Evolutionary conservation across 2,888 invertebrate genomes (phyloP), one percentile per base, ranked within the genome.

Genomic region (Dastarcus helophoroides): DNA sequence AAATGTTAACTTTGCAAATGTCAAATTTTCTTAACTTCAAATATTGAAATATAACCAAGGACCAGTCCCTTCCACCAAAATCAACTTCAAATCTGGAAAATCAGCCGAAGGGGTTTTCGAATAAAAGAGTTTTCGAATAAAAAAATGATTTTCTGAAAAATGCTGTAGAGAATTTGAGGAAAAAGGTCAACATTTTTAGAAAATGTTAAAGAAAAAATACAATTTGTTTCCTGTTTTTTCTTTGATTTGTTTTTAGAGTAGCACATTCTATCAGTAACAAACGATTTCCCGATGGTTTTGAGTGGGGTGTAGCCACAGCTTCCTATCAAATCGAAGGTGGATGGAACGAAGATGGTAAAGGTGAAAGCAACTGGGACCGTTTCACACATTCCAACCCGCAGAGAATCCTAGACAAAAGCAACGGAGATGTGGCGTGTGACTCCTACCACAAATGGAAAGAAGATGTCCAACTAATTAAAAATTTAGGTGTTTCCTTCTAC

Each of bases 351-450:
- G 32, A 32, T 26, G 33, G 37, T n/a, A 41, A 66, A 71, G 33
- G 38, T 15, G 26, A 22, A 16, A 38, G 24, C 25, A 22, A 33
- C 5, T 41, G 36, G 39, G 43, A 43, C 25, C n/a, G n/a, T n/a
- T n/a, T n/a, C n/a, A n/a, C n/a, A n/a, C n/a, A n/a, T n/a, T 1
- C 14, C 2, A 10, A 10, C 15, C 71, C 73, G 46, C 28, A 35
- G 2, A 14, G 6, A 9, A 22, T 36, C 6, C 13, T 31, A 5
- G 35, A 42, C 21, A n/a, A 19, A 12, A 27, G 25, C 14, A 43
- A 34, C 16, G 43, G 38, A 5, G 41, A 43, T 25, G 16, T 41
- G 8, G 40, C 42, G 6, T 42, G 42, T 23, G 39, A 42, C 29
- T 42, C 42, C 1, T 42, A 42, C 21, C 34, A 42, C 26, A 39